Conservation (phyloP, 2,888 invertebrate species). For the Germaria angustata region DNA sequence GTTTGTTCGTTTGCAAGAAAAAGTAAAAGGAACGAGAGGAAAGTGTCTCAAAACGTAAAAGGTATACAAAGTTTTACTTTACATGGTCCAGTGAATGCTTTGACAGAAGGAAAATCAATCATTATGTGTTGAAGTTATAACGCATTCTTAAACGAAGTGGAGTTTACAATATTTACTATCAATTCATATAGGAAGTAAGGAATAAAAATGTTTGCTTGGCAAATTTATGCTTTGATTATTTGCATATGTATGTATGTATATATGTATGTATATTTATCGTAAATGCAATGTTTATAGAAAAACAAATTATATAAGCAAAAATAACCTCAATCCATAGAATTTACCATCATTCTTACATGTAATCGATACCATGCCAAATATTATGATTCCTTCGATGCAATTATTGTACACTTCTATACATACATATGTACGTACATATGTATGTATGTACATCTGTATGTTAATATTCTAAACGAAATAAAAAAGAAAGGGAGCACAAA, state of each 20-base stretch:
- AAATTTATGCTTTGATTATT: neutral
- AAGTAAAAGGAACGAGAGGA: too few species aligned
- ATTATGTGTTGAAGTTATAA: too few species aligned
- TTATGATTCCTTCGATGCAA: conserved; percentile 51
- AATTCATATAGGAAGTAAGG: too few species aligned
- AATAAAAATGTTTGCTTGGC: conserved; percentile 22
- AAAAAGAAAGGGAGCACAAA: conserved; percentile 26
- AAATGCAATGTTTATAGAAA: conserved; percentile 37
- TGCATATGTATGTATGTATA: neutral
- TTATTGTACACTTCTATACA: neutral
- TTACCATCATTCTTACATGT: conserved; percentile 11
- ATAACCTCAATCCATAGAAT: conserved; percentile 30
- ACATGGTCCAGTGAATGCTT: too few species aligned
- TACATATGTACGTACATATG: neutral
- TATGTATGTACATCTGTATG: neutral
- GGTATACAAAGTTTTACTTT: too few species aligned
- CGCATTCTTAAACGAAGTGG: too few species aligned
- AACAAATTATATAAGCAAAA: conserved; percentile 26
- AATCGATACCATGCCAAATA: conserved; percentile 27
- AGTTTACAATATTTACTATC: too few species aligned
- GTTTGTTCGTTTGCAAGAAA: too few species aligned
- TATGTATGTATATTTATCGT: neutral
- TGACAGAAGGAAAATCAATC: too few species aligned
- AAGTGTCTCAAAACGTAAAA: too few species aligned
- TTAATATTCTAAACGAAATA: neutral